Base-by-base conservation (phyloP, 2,113 vertebrate genomes). In the Glaucidium brasilianum region DNA sequence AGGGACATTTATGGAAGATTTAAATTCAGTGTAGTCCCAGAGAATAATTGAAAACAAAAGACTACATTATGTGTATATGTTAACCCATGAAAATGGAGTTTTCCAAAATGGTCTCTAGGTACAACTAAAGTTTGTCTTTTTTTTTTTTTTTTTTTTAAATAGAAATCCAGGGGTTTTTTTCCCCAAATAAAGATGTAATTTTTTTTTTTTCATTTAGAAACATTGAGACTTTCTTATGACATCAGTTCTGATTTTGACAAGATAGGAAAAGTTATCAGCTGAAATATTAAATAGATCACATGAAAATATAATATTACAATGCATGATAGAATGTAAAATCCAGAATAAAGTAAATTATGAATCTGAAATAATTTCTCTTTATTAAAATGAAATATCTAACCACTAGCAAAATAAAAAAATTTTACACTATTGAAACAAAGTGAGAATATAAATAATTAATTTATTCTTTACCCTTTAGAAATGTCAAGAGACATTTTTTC, bases 191-290 rank as follows among this genome's bases (percentile, higher is more conserved):
- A 69, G 77, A 41, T 25, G 2, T 2, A 11, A 11, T 5, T 0
- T 21, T 67, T 86, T 21, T 67, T 86, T 92, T 68, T 93, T 30
- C 12, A 35, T 55, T 63, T 86, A 62, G 27, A 90, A 84, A 77
- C 11, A 39, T 1, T 62, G 5, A 83, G 3, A 0, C 2, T 4
- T 71, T 80, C 29, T 74, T 71, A 16, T n/a, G 0, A 22, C 22
- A 34, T 34, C 9, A 15, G 15, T 84, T 86, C 30, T 76, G 13
- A 8, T 69, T 80, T 86, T 84, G 11, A 69, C 15, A 73, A 91
- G 12, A 52, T 10, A 5, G 1, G 17, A 71, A 88, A 92, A 71
- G 4, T 3, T 89, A 50, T 63, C 12, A 29, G 17, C 8, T 71
- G 26, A 63, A 94, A 63, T 69, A 29, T 35, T 47, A 45, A 83